Evolutionary conservation across 2,888 invertebrate species (phyloP).

Genomic region (Rhodophaea formosa): DNA sequence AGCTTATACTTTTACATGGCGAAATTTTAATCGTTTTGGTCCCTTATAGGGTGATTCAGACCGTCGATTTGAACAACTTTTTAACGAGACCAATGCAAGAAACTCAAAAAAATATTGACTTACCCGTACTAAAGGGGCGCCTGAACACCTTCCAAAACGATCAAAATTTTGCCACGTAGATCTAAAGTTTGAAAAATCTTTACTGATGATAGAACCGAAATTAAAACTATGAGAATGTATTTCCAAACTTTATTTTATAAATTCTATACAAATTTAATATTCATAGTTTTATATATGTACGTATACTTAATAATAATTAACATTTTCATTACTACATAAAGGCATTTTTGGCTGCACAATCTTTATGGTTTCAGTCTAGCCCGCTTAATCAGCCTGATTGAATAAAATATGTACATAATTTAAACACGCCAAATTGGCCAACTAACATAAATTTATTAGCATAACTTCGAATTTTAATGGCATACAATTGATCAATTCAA

Average conservation of each 20-base stretch:
- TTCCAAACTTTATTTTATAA: conserved; percentile 59
- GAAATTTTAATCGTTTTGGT: too few relatives aligned
- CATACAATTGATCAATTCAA: not conserved
- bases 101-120: too few relatives aligned
- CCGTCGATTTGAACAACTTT: too few relatives aligned
- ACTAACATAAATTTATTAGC: not conserved
- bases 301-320: conserved; percentile 36
- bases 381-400: not conserved
- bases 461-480: too few relatives aligned
- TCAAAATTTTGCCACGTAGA: too few relatives aligned
- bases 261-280: conserved; percentile 53
- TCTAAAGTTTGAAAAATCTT: too few relatives aligned
- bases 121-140: too few relatives aligned
- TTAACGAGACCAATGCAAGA: too few relatives aligned
- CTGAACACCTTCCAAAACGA: too few relatives aligned
- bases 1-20: too few relatives aligned
- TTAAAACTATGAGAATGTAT: conserved; percentile 32
- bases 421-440: not conserved
- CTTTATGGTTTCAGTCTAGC: conserved; percentile 18
- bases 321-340: conserved; percentile 30
- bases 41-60: too few relatives aligned
- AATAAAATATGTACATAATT: not conserved
- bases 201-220: conserved; percentile 7
- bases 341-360: conserved; percentile 37
- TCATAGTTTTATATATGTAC: conserved; percentile 33